phyloP scores from a whole-genome alignment of 2,888 invertebrate genomes.

The Pyrgus malvae region DNA sequence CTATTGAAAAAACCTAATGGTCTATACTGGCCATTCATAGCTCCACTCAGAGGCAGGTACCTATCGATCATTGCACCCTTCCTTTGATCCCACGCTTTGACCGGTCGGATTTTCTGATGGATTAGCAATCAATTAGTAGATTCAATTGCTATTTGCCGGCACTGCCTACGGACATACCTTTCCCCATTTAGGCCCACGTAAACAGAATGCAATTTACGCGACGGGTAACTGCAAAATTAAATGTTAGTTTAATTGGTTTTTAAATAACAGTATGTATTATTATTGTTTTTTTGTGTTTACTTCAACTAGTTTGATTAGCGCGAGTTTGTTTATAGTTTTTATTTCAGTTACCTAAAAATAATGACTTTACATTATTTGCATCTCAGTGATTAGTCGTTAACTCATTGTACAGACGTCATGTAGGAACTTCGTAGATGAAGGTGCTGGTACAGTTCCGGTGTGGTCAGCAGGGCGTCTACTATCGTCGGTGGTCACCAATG shows the following conservation, averaged over 20 bases:
- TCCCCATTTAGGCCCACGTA: background rate
- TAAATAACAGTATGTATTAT: background rate
- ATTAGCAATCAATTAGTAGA: constrained; percentile 38
- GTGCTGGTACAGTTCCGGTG: no score
- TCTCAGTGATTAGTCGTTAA: no score
- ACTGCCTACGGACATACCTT: constrained; percentile 3
- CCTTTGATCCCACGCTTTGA: constrained; percentile 34
- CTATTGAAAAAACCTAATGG: no score
- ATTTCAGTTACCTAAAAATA: no score
- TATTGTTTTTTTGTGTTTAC: background rate
- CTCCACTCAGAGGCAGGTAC: background rate
- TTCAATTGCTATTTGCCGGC: constrained; percentile 32
- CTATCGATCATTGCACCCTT: constrained; percentile 14
- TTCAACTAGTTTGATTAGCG: no score
- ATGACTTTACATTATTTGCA: no score
- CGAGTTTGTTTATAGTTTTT: no score
- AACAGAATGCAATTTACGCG: constrained; percentile 4
- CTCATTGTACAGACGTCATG: no score
- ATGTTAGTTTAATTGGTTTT: background rate
- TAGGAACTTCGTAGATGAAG: no score
- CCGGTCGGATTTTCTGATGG: constrained; percentile 32
- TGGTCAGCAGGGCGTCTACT: no score
- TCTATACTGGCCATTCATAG: background rate
- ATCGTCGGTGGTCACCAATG: no score
- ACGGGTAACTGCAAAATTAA: background rate